A percentile compares a stretch with the other conserved stretches of the same genome.
These are phyloP conservation scores for Pogona vitticeps DNA, from an alignment of 2,113 vertebrate genomes.

Conservation along the genomic window DNA sequence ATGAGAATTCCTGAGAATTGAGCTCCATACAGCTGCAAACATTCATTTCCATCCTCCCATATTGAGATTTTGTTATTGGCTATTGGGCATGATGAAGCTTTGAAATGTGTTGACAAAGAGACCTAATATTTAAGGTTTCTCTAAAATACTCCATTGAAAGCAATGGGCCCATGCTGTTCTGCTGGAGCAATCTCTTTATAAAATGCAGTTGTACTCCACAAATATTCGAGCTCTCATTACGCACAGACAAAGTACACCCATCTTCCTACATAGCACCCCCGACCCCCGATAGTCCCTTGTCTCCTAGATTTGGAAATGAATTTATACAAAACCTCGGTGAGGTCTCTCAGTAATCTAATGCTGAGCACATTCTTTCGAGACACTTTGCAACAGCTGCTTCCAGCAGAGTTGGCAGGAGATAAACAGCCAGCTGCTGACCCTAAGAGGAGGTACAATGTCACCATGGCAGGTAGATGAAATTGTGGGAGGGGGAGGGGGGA, in stretches of 20 bases:
- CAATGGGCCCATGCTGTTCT: not conserved
- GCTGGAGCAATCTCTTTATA: not conserved
- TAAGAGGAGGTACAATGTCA: constrained; percentile 60
- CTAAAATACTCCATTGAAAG: not conserved
- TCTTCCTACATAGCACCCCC: not conserved
- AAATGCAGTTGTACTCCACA: not conserved
- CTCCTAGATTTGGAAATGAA: not conserved
- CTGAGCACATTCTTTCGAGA: constrained; percentile 79
- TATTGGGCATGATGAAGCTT: not conserved
- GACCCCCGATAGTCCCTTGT: not conserved
- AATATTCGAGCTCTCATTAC: not conserved
- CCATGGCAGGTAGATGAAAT: constrained; percentile 54
- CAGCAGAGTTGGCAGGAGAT: constrained; percentile 63
- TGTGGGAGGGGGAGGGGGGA: not conserved
- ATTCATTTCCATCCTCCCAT: not conserved
- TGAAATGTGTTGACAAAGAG: not conserved
- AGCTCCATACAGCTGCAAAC: not conserved
- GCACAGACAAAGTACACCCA: not conserved
- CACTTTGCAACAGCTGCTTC: constrained; percentile 68
- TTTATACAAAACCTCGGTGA: not conserved
- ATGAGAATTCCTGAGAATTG: not conserved
- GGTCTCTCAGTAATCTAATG: constrained; percentile 24
- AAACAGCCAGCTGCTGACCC: constrained; percentile 75
- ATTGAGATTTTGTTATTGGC: not conserved
- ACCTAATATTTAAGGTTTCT: not conserved